These are phyloP conservation scores for Acanthaster planci DNA, from an alignment of 35 echinoderm and acorn worm species.

Conservation along the genomic window DNA sequence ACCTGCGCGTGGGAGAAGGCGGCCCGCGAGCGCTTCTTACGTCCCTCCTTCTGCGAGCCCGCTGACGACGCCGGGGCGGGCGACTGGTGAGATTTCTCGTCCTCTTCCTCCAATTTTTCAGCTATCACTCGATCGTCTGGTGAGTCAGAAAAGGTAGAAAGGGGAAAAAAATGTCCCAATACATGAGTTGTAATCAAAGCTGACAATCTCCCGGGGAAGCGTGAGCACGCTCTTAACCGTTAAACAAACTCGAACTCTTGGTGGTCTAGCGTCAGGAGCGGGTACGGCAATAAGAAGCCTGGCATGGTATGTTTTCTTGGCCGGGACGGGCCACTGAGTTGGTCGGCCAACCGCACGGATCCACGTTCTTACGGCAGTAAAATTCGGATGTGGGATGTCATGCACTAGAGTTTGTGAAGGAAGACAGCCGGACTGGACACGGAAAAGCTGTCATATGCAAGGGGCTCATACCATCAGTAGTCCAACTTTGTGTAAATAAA, in stretches of 20 bases:
- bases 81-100: neutral
- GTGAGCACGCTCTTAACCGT: constrained; percentile 30
- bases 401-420: too few relatives aligned
- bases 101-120: neutral
- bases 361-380: neutral
- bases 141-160: neutral
- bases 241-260: constrained; percentile 43
- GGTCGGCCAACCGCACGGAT: neutral
- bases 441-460: too few relatives aligned
- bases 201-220: neutral
- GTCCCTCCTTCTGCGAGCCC: constrained; percentile 14
- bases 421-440: too few relatives aligned
- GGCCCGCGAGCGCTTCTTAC: constrained; percentile 94
- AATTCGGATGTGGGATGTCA: neutral
- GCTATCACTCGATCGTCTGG: constrained; percentile 15
- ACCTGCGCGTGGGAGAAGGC: constrained; percentile 94
- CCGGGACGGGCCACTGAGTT: neutral
- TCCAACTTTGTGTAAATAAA: too few relatives aligned
- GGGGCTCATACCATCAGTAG: too few relatives aligned
- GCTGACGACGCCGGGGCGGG: neutral
- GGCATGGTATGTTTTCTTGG: constrained; percentile 26
- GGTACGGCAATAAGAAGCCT: neutral
- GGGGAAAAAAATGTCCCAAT: neutral
- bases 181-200: neutral
- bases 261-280: neutral